Conservation (phyloP, 2,797 vertebrate genomes). For the Erpetoichthys calabaricus region DNA sequence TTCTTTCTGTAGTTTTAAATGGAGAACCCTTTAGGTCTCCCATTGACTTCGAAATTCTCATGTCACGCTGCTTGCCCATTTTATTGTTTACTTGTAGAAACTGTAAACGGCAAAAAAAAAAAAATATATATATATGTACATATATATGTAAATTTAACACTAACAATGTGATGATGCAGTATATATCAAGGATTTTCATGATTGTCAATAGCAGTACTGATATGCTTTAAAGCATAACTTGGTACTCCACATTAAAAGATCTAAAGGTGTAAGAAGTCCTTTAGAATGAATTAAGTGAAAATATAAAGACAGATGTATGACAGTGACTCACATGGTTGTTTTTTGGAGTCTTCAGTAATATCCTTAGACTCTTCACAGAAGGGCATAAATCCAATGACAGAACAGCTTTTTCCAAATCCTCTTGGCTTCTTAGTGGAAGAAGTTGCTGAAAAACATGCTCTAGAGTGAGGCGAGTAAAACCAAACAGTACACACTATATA, state of each 20-base stretch:
- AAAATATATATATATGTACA: too few relatives aligned
- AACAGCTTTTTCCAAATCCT: slow-evolving; percentile 73
- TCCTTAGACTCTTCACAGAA: slow-evolving; percentile 60
- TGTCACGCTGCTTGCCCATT: slow-evolving; percentile 70
- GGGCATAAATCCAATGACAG: slow-evolving; percentile 53
- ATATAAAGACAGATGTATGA: too few relatives aligned
- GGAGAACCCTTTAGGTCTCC: slow-evolving; percentile 80
- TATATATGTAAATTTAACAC: too few relatives aligned
- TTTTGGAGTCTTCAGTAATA: slow-evolving; percentile 69
- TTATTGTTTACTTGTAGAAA: slow-evolving; percentile 70
- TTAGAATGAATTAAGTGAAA: too few relatives aligned
- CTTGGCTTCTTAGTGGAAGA: slow-evolving; percentile 73
- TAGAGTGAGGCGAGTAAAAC: too few relatives aligned
- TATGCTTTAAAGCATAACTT: too few relatives aligned
- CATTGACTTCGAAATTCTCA: slow-evolving; percentile 76
- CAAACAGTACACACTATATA: too few relatives aligned
- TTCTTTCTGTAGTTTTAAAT: slow-evolving; percentile 69
- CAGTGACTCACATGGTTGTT: slow-evolving; percentile 61
- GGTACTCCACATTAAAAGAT: too few relatives aligned
- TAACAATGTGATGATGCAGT: too few relatives aligned
- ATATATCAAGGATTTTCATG: too few relatives aligned
- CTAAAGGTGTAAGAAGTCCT: too few relatives aligned
- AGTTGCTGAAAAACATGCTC: slow-evolving; percentile 44
- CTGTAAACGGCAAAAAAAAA: slow-evolving; percentile 32
- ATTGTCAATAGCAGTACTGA: too few relatives aligned